Percentiles rank a stretch among this genome's conserved stretches.
Conservation (phyloP, 1,140 invertebrate genomes). For the Drosophila cardini region DNA sequence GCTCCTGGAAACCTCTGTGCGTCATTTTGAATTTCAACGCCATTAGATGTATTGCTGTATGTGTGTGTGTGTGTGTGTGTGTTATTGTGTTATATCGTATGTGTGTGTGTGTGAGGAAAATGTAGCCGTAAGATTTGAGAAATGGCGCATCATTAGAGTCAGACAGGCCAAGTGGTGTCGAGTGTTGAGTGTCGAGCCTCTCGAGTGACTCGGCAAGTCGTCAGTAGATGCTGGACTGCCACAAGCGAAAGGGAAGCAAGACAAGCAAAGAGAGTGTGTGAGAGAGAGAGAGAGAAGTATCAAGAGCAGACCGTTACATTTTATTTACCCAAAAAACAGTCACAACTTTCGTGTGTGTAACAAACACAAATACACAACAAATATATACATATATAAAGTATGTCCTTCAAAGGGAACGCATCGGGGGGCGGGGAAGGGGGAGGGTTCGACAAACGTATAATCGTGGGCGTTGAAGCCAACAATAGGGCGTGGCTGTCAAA, state of each 20-base stretch:
- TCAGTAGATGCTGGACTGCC: slow-evolving; percentile 15
- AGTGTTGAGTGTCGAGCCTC: slow-evolving; percentile 64
- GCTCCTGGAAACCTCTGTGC: slow-evolving; percentile 37
- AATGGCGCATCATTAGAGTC: slow-evolving; percentile 71
- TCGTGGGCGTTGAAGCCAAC: slow-evolving; percentile 8
- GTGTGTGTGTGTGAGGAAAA: slow-evolving; percentile 13
- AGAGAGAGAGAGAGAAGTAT: not conserved
- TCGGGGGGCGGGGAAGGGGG: not conserved
- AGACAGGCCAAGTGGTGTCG: slow-evolving; percentile 67
- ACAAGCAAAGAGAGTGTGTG: not conserved
- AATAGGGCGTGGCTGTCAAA: slow-evolving; percentile 23
- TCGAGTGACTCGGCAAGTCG: slow-evolving; percentile 68
- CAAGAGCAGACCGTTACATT: not conserved
- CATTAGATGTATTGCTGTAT: slow-evolving; percentile 63
- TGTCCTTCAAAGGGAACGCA: not conserved
- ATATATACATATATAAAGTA: slow-evolving; percentile 3
- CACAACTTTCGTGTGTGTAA: slow-evolving; percentile 67
- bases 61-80: too few species aligned
- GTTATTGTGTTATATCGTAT: too few species aligned
- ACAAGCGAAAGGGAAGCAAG: not conserved
- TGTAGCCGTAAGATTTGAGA: slow-evolving; percentile 67
- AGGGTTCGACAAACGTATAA: slow-evolving; percentile 11
- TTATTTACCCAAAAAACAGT: slow-evolving; percentile 71
- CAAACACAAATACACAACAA: slow-evolving; percentile 73
- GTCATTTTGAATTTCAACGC: slow-evolving; percentile 79